phyloP scores from a whole-genome alignment of 2,797 vertebrate genomes.

The Silurus aristotelis region DNA sequence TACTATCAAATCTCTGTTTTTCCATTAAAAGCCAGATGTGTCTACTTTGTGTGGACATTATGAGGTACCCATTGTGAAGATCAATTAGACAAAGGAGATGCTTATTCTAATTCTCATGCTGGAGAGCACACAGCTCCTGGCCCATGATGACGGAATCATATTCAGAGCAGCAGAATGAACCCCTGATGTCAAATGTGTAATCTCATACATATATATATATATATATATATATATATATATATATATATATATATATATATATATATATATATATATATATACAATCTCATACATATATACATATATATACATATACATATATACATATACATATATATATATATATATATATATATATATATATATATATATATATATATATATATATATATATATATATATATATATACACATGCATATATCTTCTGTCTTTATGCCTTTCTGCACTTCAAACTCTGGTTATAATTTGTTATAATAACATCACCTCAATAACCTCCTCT shows the following conservation, averaged over 20 bases:
- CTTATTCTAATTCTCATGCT: conserved; percentile 29
- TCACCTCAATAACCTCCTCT: not conserved
- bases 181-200: conserved; percentile 44
- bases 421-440: not conserved
- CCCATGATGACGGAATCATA: conserved; percentile 16
- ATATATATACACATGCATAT: too few relatives aligned
- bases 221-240: too few relatives aligned
- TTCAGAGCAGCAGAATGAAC: conserved; percentile 33
- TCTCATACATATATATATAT: not conserved
- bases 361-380: too few relatives aligned
- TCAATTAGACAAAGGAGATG: conserved; percentile 29
- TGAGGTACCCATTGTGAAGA: not conserved
- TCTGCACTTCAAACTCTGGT: not conserved
- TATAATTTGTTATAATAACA: not conserved
- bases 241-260: too few relatives aligned
- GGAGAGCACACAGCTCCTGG: conserved; percentile 19
- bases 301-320: too few relatives aligned
- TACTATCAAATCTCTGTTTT: not conserved
- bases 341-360: too few relatives aligned
- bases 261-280: too few relatives aligned
- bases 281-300: too few relatives aligned
- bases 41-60: conserved; percentile 2
- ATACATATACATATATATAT: too few relatives aligned
- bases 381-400: too few relatives aligned
- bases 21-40: conserved; percentile 22